Base-by-base conservation (phyloP, 2,888 invertebrate species). In the Meiosimyza decipiens region DNA sequence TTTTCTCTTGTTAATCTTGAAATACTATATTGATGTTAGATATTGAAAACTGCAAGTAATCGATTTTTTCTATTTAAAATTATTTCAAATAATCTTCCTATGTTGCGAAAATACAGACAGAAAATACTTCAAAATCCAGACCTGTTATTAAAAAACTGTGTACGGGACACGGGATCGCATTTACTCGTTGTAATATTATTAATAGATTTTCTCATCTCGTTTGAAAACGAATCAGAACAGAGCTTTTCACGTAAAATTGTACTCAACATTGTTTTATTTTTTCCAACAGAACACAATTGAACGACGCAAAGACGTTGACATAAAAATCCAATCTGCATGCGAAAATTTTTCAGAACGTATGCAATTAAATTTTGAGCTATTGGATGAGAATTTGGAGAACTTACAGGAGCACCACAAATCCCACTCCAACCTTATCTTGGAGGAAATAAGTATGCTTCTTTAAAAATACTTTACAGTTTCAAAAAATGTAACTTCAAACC, bases 281-380 rank as follows among this genome's bases (percentile, higher is more conserved):
- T 71, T 76, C 15, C 49, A 9, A 6, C 6, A 83, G 82, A 82
- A 80, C 62, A 85, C 86, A 4, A 85, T 87, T 72, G 86, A 85
- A 62, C 82, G 86, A 3, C 83, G 87, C 7, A 83, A 83, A 63
- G 79, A 82, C 74, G 81, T 84, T n/a, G 87, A 87, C 71, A 77
- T 79, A 0, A 81, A 84, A 75, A 87, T 86, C 49, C 80, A 83
- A 65, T 82, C 76, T 28, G 83, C 82, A 0, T 86, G 85, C 62
- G 83, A 83, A 47, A 80, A 80, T 55, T 86, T 87, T 59, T 77
- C 82, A 1, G 81, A 80, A 22, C 84, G 84, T 40, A 84, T 87
- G 82, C 79, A 80, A 6, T 81, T 81, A 9, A 81, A 83, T 52
- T 80, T 87, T 22, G 80, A 83, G 15, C 40, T 79, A 49, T 81